These are phyloP conservation scores for Hoplodrina blanda DNA, from an alignment of 2,888 invertebrate genomes.

Conservation along the genomic window DNA sequence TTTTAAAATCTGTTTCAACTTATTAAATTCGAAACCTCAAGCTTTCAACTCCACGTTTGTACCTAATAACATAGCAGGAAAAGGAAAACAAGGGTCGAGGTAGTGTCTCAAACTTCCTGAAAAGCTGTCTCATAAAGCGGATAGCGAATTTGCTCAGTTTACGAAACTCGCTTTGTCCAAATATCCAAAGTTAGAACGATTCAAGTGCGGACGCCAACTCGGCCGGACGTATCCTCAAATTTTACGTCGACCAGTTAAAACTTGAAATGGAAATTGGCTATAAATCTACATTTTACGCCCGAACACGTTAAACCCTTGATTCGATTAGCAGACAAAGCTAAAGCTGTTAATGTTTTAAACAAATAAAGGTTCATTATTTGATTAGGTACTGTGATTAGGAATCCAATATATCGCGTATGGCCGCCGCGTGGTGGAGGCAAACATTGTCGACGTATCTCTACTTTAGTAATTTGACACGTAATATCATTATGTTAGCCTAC, in stretches of 20 bases:
- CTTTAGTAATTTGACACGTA: constrained; percentile 33
- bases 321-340: constrained; percentile 43
- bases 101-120: constrained; percentile 35
- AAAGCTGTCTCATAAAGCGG: constrained; percentile 34
- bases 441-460: constrained; percentile 1
- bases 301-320: constrained; percentile 37
- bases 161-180: constrained; percentile 39
- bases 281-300: constrained; percentile 52
- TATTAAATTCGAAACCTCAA: neutral
- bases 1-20: constrained; percentile 2
- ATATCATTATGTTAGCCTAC: neutral
- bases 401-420: constrained; percentile 41
- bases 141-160: constrained; percentile 39
- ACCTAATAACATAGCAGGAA: constrained; percentile 18
- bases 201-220: constrained; percentile 19
- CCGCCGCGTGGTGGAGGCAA: neutral
- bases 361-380: constrained; percentile 47
- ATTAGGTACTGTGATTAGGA: constrained; percentile 42
- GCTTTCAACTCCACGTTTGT: constrained; percentile 19
- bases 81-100: constrained; percentile 34
- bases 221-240: constrained; percentile 11
- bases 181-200: constrained; percentile 51
- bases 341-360: constrained; percentile 39
- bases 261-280: constrained; percentile 40
- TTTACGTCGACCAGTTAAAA: constrained; percentile 40